Percentiles rank a stretch among this genome's conserved stretches.
phyloP scores from a whole-genome alignment of 1,140 invertebrate genomes.

The Pentalonia nigronervosa region DNA sequence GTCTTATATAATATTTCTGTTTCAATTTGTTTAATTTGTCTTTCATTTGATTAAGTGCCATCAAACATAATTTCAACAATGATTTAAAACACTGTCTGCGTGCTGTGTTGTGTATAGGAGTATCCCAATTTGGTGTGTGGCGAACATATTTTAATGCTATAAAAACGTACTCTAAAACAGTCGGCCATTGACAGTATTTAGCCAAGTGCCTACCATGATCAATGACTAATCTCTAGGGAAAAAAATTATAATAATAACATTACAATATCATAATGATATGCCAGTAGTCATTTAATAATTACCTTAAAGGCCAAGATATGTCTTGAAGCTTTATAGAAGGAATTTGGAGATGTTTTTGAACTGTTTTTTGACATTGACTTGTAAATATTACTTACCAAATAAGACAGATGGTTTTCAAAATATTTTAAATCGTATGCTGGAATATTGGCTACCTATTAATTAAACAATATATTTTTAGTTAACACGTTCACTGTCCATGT shows the following conservation, averaged over 20 bases:
- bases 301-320: constrained; percentile 74
- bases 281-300: background rate
- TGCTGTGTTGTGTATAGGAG: constrained; percentile 71
- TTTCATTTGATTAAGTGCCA: constrained; percentile 71
- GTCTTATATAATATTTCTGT: background rate
- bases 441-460: constrained; percentile 64
- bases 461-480: too few species aligned
- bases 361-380: constrained; percentile 73
- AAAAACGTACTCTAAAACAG: constrained; percentile 74
- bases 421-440: constrained; percentile 74
- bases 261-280: background rate
- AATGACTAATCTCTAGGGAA: constrained; percentile 70
- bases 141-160: constrained; percentile 76
- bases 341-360: constrained; percentile 73
- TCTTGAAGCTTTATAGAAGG: constrained; percentile 70
- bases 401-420: constrained; percentile 72
- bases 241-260: constrained; percentile 12
- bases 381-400: constrained; percentile 76
- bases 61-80: constrained; percentile 71
- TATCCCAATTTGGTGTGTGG: constrained; percentile 78
- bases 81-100: constrained; percentile 76
- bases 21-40: constrained; percentile 61
- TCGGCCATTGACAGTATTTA: constrained; percentile 76
- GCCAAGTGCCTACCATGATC: constrained; percentile 73
- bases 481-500: background rate